Evolutionary conservation across 1,140 invertebrate species (phyloP), one percentile per base, ranked within the genome.

Genomic region (Anadara kagoshimensis): DNA sequence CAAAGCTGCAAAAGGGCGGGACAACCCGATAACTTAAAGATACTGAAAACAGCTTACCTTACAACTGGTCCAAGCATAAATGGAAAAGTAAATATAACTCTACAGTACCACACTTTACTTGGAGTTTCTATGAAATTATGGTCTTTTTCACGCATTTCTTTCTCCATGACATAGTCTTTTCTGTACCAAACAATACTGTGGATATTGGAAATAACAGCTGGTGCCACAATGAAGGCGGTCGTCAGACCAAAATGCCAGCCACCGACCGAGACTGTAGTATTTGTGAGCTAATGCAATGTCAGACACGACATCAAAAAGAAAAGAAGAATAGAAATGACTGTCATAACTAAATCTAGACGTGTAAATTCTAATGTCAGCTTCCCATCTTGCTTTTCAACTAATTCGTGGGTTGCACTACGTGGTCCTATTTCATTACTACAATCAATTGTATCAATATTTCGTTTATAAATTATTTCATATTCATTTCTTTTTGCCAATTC

Each of bases 51-150:
- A 59, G 16, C 47, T 61, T 80, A 84, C 83, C 85, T 80, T 7
- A 86, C 69, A 57, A 82, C 76, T 41, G 82, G 82, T 44, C 78
- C 83, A 56, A 81, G 36, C 67, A 75, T 69, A 59, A 80, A 76
- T 2, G 85, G 78, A 49, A 80, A 71, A 18, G 83, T 79, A 45
- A 81, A 79, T 16, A 83, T 59, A 24, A 83, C 67, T 43, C 83
- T 66, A 12, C 77, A 71, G 61, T 82, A 69, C 85, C 85, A 85
- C 3, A 76, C 62, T 2, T 5, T 12, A 3, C 61, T 5, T 14
- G 22, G 2, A n/a, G 61, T 63, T 10, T 26, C 14, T 36, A 36
- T 36, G 7, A 36, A 36, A 36, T 36, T 36, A 7, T 36, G 29
- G 1, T 24, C 44, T 26, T 26, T 26, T 26, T 36, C 16, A 1